phyloP scores from a whole-genome alignment of 1,140 invertebrate species.

The Branchinecta lindahli region DNA sequence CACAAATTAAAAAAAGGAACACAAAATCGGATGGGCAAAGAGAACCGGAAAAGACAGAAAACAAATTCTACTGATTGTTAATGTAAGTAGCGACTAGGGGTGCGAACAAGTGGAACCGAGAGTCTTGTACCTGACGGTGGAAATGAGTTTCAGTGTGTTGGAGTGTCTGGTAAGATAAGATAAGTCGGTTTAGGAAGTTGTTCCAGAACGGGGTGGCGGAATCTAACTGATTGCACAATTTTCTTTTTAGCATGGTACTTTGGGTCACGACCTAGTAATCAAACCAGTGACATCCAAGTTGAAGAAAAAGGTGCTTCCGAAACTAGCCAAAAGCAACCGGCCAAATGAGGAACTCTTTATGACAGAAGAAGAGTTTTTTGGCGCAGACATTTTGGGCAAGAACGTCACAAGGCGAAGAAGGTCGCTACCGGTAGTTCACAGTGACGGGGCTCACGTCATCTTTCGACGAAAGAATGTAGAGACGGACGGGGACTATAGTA shows the following conservation, averaged over 20 bases:
- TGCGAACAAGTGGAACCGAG: too few relatives aligned
- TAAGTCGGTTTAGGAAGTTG: too few relatives aligned
- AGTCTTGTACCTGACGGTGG: too few relatives aligned
- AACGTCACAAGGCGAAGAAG: slow-evolving; percentile 25
- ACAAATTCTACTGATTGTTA: too few relatives aligned
- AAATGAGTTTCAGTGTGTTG: too few relatives aligned
- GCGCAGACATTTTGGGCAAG: slow-evolving; percentile 24
- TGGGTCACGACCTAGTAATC: slow-evolving; percentile 70
- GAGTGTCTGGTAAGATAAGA: too few relatives aligned
- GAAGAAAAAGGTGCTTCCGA: slow-evolving; percentile 26
- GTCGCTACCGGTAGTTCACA: slow-evolving; percentile 32
- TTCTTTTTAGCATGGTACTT: slow-evolving; percentile 62
- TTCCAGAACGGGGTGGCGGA: too few relatives aligned
- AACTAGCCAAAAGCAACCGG: slow-evolving; percentile 28
- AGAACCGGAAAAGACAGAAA: too few relatives aligned
- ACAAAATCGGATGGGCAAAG: too few relatives aligned
- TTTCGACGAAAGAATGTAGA: slow-evolving; percentile 42
- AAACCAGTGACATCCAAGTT: slow-evolving; percentile 57
- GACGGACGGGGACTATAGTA: slow-evolving; percentile 53
- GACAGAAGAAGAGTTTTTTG: slow-evolving; percentile 39
- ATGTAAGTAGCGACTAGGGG: too few relatives aligned
- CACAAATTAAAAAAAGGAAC: too few relatives aligned
- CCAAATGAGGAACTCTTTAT: slow-evolving; percentile 59
- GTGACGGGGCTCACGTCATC: slow-evolving; percentile 39
- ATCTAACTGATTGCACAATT: background rate